Evolutionary conservation across 2,797 vertebrate species (phyloP), one percentile per base, ranked within the genome.

Genomic region (Pseudomugil tenellus): DNA sequence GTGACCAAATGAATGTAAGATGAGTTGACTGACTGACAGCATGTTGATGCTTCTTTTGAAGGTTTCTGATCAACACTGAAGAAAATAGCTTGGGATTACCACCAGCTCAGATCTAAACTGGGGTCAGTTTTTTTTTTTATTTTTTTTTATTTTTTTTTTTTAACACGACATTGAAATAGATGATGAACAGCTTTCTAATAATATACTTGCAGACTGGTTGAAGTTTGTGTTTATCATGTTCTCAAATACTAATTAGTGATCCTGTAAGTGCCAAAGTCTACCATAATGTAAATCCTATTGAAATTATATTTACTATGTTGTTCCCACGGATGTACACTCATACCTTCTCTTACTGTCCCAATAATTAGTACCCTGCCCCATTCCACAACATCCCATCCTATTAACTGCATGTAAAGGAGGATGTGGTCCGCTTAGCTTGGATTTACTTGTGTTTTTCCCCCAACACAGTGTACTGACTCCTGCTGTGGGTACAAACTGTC

Each of bases 371-470:
- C 54, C 58, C 66, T 70, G 59, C 58, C 65, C 69, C 55, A 32
- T 52, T 46, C 63, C 31, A 39, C 52, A 74, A 72, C 74, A 72
- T 70, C 13, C 68, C 31, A 67, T 76, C 87, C 87, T 70, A 84
- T 86, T 90, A 90, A 84, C 85, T 89, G 84, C 65, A 71, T 59
- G 70, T 59, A 80, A 75, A 79, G 70, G 78, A 89, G 90, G 89
- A 91, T 89, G 90, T 89, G 89, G 85, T 90, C 84, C 77, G 76
- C 86, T 92, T 79, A 72, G 75, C 72, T 58, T 48, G 84, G 87
- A 88, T 90, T 90, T 91, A 74, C 76, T 85, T 31, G 74, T 92
- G 87, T 89, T 89, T 88, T 87, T 68, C 86, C 83, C 87, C 75
- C 79, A 90, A 91, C 90, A 89, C 68, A 71, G 68, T 70, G 61